phyloP scores from a whole-genome alignment of 2,888 invertebrate genomes.

The Cataglyphis livida region DNA sequence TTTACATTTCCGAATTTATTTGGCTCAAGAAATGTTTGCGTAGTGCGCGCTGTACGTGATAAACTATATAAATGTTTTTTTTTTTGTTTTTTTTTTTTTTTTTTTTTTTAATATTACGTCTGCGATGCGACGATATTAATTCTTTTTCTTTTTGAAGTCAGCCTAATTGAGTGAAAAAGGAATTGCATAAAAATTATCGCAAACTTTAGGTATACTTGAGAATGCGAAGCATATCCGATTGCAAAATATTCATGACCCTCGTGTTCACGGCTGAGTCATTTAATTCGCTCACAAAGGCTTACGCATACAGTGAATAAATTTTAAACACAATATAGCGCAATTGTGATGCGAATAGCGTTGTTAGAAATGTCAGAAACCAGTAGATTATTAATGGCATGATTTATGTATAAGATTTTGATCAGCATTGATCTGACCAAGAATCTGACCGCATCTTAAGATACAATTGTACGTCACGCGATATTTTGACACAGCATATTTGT shows the following conservation, averaged over 20 bases:
- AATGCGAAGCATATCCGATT: slow-evolving; percentile 26
- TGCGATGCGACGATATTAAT: background rate
- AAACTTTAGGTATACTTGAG: background rate
- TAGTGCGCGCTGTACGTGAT: slow-evolving; percentile 4
- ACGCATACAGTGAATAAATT: background rate
- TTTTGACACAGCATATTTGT: background rate
- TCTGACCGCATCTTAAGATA: background rate
- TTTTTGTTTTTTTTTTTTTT: slow-evolving; percentile 37
- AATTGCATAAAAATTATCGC: background rate
- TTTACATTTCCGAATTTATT: slow-evolving; percentile 47
- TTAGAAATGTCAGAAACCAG: background rate
- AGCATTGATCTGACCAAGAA: background rate
- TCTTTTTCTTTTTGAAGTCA: background rate
- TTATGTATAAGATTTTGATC: background rate
- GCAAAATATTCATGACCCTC: background rate
- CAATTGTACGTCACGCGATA: background rate
- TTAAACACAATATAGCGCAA: background rate
- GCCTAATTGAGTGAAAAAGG: background rate
- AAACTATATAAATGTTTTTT: slow-evolving; percentile 33
- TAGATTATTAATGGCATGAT: background rate
- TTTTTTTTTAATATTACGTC: slow-evolving; percentile 16
- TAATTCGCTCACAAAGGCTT: background rate
- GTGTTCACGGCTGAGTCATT: slow-evolving; percentile 28
- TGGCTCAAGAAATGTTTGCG: slow-evolving; percentile 39
- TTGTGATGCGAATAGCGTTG: background rate